Percentiles rank a stretch among this genome's conserved stretches.
These are phyloP conservation scores for Argyrosomus regius DNA, from an alignment of 2,797 vertebrate species.

Conservation along the genomic window DNA sequence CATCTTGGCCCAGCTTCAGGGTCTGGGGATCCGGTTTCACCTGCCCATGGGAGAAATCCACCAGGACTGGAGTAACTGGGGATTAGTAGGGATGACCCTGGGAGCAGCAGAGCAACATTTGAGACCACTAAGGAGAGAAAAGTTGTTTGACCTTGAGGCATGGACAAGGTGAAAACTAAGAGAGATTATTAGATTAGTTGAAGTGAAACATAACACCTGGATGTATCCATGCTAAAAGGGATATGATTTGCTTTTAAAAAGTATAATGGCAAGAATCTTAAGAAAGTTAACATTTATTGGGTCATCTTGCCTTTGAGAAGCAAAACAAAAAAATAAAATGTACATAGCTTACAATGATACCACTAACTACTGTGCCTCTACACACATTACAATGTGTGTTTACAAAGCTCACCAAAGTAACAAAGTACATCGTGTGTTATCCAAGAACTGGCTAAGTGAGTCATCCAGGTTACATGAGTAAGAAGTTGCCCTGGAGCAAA, in stretches of 20 bases:
- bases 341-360: background rate
- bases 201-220: conserved; percentile 81
- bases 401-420: conserved; percentile 41
- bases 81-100: conserved; percentile 94
- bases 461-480: conserved; percentile 73
- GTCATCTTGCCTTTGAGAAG: conserved; percentile 15
- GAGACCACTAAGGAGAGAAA: conserved; percentile 94
- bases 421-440: conserved; percentile 59
- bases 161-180: conserved; percentile 89
- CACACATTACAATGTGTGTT: conserved; percentile 22
- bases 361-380: background rate
- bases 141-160: conserved; percentile 89
- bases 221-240: conserved; percentile 63
- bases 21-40: conserved; percentile 93
- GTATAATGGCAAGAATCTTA: conserved; percentile 32
- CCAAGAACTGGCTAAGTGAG: conserved; percentile 64
- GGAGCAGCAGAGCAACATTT: conserved; percentile 92
- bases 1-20: conserved; percentile 93
- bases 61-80: conserved; percentile 88
- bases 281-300: conserved; percentile 15
- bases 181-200: conserved; percentile 88
- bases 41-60: conserved; percentile 90
- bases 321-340: background rate
- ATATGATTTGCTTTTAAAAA: conserved; percentile 50
- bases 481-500: conserved; percentile 61